Conservation (phyloP, 2,113 vertebrate genomes). For the Butastur rufipennis region DNA sequence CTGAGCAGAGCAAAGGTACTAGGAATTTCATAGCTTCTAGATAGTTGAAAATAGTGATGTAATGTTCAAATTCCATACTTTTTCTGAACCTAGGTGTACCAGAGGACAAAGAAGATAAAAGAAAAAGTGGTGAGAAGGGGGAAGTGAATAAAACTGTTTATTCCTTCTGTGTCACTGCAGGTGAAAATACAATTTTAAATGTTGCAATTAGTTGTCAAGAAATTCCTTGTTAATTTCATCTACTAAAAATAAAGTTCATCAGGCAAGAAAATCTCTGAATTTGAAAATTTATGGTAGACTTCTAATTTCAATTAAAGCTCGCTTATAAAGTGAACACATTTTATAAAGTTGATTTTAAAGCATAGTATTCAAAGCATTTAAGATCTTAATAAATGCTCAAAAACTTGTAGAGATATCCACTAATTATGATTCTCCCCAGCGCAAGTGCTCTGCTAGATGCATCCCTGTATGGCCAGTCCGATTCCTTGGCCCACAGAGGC, state of each 20-base stretch:
- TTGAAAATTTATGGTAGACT: not conserved
- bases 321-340: not conserved
- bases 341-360: not conserved
- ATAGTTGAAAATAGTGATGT: not conserved
- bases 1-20: not conserved
- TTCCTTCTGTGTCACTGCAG: not conserved
- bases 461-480: not conserved
- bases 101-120: not conserved
- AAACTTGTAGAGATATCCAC: not conserved
- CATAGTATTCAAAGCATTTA: not conserved
- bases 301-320: not conserved
- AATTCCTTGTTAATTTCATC: not conserved
- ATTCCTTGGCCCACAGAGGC: not conserved
- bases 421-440: not conserved
- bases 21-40: not conserved
- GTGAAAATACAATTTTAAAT: constrained; percentile 1
- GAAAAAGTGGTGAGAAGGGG: not conserved
- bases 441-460: not conserved
- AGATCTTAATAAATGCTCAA: not conserved
- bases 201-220: not conserved
- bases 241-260: not conserved
- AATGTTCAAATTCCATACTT: not conserved
- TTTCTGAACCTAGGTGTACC: not conserved
- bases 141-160: not conserved
- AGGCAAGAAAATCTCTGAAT: not conserved